Percentiles rank a stretch among this genome's conserved stretches.
Evolutionary conservation across 2,797 vertebrate genomes (phyloP).

Genomic region (Sebastes dallii): DNA sequence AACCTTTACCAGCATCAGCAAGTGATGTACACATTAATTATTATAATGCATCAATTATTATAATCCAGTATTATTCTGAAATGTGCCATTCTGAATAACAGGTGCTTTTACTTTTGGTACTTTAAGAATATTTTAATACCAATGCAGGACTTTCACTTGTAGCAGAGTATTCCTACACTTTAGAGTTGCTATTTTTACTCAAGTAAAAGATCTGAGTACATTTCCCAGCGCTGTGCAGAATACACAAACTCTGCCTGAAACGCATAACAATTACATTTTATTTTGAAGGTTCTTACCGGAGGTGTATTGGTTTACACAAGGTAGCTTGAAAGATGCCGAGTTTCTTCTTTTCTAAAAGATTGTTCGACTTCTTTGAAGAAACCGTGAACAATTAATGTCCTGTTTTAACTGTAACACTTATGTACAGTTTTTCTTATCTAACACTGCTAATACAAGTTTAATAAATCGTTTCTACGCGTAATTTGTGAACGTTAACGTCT

Average conservation of each 20-base stretch:
- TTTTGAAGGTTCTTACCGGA: slow-evolving; percentile 4
- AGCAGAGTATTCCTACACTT: background rate
- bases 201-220: too few species aligned
- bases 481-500: background rate
- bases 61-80: background rate
- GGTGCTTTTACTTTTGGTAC: background rate
- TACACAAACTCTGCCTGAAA: background rate
- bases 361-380: background rate
- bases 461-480: background rate
- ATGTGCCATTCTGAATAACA: background rate
- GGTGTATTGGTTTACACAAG: fast-evolving
- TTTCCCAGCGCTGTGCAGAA: too few species aligned
- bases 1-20: too few species aligned
- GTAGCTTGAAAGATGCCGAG: background rate
- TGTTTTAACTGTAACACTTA: too few species aligned
- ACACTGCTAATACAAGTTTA: background rate
- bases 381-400: background rate
- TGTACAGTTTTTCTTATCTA: background rate
- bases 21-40: too few species aligned
- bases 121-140: background rate
- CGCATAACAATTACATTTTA: background rate
- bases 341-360: background rate
- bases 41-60: too few species aligned
- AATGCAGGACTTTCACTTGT: background rate
- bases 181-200: too few species aligned